Evolutionary conservation across 2,888 invertebrate genomes (phyloP).

Genomic region (Hypercompe scribonia): DNA sequence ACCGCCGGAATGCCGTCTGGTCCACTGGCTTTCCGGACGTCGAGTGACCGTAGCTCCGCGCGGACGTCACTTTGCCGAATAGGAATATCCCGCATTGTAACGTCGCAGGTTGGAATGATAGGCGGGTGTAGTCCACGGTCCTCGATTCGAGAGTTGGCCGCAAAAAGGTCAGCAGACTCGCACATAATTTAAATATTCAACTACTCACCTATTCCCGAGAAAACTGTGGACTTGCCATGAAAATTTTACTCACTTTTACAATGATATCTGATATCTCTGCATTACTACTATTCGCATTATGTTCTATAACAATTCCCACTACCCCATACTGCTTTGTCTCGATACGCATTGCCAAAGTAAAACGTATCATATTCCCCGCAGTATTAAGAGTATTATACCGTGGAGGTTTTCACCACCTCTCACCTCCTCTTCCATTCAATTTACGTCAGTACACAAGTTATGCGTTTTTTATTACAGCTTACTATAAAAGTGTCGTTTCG

Average conservation of each 20-base stretch:
- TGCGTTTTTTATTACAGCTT: constrained; percentile 80
- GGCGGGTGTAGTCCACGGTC: too few relatives aligned
- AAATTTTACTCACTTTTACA: constrained; percentile 27
- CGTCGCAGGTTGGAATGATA: too few relatives aligned
- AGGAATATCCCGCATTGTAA: too few relatives aligned
- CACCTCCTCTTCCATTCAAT: constrained; percentile 75
- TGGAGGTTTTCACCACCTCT: constrained; percentile 50
- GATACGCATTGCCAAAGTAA: constrained; percentile 44
- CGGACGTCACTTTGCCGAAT: too few relatives aligned
- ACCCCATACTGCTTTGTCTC: constrained; percentile 69
- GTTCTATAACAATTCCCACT: constrained; percentile 50
- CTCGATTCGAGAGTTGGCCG: too few relatives aligned
- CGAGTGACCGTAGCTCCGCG: too few relatives aligned
- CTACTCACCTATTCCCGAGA: background rate
- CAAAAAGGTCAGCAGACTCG: too few relatives aligned
- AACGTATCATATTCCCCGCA: constrained; percentile 46
- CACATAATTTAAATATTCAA: constrained; percentile 5
- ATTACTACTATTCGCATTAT: constrained; percentile 31
- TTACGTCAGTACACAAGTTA: constrained; percentile 76
- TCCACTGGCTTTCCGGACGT: too few relatives aligned
- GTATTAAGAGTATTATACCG: constrained; percentile 49
- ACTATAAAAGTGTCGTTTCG: constrained; percentile 77
- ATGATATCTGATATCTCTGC: constrained; percentile 46
- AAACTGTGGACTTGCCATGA: background rate
- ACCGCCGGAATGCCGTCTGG: too few relatives aligned